phyloP scores from a whole-genome alignment of 1,140 invertebrate genomes.

The Temnothorax longispinosus region DNA sequence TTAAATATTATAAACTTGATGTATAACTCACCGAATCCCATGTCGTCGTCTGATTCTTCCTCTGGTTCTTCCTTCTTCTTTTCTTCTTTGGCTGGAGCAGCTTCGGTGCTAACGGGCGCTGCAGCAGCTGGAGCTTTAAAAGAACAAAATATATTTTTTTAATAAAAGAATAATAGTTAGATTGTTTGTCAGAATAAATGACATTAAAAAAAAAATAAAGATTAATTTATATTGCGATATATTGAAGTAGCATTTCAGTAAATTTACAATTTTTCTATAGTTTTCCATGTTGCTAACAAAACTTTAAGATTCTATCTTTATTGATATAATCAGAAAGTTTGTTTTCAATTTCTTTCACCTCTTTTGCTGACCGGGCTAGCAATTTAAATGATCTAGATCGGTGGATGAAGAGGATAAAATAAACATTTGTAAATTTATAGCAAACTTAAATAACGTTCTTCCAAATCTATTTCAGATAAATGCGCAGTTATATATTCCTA shows the following conservation, averaged over 20 bases:
- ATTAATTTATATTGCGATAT: background rate
- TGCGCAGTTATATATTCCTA: background rate
- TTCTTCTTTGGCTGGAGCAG: conserved; percentile 90
- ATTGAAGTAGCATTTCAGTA: background rate
- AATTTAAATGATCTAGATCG: conserved; percentile 63
- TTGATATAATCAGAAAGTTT: conserved; percentile 68
- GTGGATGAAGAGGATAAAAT: conserved; percentile 81
- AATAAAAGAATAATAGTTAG: too few relatives aligned
- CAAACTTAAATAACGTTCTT: background rate
- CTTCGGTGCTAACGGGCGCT: conserved; percentile 89
- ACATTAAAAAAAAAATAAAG: background rate
- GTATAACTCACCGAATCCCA: conserved; percentile 94
- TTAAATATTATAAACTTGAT: conserved; percentile 64
- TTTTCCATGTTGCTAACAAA: conserved; percentile 69
- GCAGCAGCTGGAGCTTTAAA: conserved; percentile 87
- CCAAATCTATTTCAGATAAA: background rate
- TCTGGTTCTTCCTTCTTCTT: conserved; percentile 94
- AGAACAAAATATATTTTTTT: background rate
- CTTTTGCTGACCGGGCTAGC: conserved; percentile 78
- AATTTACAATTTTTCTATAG: conserved; percentile 1
- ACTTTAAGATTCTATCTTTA: conserved; percentile 63
- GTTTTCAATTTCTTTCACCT: conserved; percentile 78
- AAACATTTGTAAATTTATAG: background rate
- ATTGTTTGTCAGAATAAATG: too few relatives aligned
- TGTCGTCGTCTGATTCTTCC: conserved; percentile 96